Evolutionary conservation across 2,888 invertebrate genomes (phyloP).

Genomic region (Oscheius sp.): DNA sequence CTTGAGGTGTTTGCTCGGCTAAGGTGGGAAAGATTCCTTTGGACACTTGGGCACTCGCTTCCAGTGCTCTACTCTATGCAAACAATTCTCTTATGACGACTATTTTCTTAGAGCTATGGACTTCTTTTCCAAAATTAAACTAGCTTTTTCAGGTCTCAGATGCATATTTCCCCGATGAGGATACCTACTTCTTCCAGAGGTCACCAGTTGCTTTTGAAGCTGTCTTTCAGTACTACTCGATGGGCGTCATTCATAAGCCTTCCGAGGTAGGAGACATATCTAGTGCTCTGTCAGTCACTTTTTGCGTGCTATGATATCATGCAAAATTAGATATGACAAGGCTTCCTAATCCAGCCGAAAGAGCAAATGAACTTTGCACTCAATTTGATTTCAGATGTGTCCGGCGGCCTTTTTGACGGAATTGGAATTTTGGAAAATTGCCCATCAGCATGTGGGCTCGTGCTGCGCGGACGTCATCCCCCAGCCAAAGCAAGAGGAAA

Average conservation of each 20-base stretch:
- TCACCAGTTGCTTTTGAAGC: constrained; percentile 66
- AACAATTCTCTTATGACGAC: constrained; percentile 18
- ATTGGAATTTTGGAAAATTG: constrained; percentile 68
- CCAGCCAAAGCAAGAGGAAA: constrained; percentile 59
- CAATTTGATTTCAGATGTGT: constrained; percentile 49
- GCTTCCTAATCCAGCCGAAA: not conserved
- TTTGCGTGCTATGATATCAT: constrained; percentile 6
- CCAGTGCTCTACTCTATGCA: constrained; percentile 25
- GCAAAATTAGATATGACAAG: not conserved
- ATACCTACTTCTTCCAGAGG: constrained; percentile 68
- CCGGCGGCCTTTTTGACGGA: constrained; percentile 66
- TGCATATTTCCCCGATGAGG: constrained; percentile 65
- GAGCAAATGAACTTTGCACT: constrained; percentile 10
- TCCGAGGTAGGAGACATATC: constrained; percentile 51
- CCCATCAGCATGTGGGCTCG: constrained; percentile 62
- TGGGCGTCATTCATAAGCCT: constrained; percentile 68
- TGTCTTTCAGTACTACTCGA: constrained; percentile 68
- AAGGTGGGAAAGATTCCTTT: constrained; percentile 25
- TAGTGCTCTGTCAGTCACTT: not conserved
- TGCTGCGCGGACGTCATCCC: constrained; percentile 67
- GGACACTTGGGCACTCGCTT: constrained; percentile 29
- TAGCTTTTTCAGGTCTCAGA: constrained; percentile 60
- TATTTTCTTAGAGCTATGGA: constrained; percentile 11
- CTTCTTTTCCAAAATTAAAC: constrained; percentile 13
- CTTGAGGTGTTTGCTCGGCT: constrained; percentile 23